Evolutionary conservation across 2,113 vertebrate species (phyloP), one percentile per base, ranked within the genome.

Genomic region (Tapirus terrestris): DNA sequence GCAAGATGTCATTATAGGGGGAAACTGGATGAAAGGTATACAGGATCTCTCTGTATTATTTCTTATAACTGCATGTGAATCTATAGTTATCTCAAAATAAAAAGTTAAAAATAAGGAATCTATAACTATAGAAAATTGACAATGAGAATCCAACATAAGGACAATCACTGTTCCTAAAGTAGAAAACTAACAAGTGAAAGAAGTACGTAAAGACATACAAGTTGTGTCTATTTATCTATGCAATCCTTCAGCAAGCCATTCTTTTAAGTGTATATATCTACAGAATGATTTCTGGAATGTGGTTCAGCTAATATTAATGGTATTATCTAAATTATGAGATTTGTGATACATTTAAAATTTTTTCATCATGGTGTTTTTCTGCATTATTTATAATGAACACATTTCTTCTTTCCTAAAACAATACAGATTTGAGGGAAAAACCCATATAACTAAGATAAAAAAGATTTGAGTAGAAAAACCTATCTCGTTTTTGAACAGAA

Each of bases 311-410:
- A 82, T 10, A 2, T 73, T 87, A 76, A 45, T 58, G 5, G 18
- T 68, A 95, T 68, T 90, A 76, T 29, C 31, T 0, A 9, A 95
- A 51, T 60, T 82, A 73, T 77, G 25, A 85, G 56, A 91, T 79
- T 91, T 51, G 25, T 23, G 23, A 81, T 88, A 72, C 51, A 68
- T 61, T 81, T 23, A 58, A 88, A 77, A 14, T 31, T 31, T 93
- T 80, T 91, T 86, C n/a, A 63, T 73, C 29, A 31, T 87, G n/a
- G 29, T 87, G 36, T 63, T 87, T 85, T 87, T 87, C n/a, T 63
- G 65, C 68, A 87, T 80, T 86, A 87, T 51, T 85, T 58, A 83
- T 76, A 48, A 84, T 90, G 8, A 65, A n/a, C 4, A 75, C 17
- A 43, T 45, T 67, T 82, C 29, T 75, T 84, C 27, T 82, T 91